Percentiles rank a stretch among this genome's conserved stretches.
Evolutionary conservation across 2,888 invertebrate species (phyloP).

Genomic region (Cybosia mesomella): DNA sequence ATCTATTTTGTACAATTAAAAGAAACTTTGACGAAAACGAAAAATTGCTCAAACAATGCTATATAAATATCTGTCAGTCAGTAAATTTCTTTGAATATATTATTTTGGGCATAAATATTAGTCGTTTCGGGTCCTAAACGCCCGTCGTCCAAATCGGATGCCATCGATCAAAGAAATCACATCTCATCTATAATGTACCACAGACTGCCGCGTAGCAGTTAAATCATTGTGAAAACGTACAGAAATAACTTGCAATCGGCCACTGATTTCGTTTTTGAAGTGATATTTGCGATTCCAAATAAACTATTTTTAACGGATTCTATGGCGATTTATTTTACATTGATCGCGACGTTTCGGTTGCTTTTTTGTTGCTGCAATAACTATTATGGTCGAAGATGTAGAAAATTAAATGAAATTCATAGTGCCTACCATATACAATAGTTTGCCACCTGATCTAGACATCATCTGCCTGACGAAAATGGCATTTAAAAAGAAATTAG

Average conservation of each 20-base stretch:
- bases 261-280: background rate
- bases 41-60: constrained; percentile 35
- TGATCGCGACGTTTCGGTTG: no score
- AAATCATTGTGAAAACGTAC: constrained; percentile 52
- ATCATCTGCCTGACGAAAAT: no score
- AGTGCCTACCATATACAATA: no score
- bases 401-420: no score
- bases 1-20: background rate
- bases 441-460: no score
- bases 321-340: no score
- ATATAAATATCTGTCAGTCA: constrained; percentile 46
- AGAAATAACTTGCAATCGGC: background rate
- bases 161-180: constrained; percentile 71
- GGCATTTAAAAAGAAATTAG: no score
- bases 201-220: constrained; percentile 48
- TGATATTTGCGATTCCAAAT: background rate
- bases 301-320: no score
- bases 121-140: constrained; percentile 54
- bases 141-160: constrained; percentile 57
- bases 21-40: background rate
- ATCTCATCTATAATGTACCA: constrained; percentile 65
- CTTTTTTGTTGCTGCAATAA: no score
- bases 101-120: constrained; percentile 62
- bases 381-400: no score
- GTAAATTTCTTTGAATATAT: constrained; percentile 32